Conservation (phyloP, 2,797 vertebrate genomes). For the Lycodopsis pacificus region DNA sequence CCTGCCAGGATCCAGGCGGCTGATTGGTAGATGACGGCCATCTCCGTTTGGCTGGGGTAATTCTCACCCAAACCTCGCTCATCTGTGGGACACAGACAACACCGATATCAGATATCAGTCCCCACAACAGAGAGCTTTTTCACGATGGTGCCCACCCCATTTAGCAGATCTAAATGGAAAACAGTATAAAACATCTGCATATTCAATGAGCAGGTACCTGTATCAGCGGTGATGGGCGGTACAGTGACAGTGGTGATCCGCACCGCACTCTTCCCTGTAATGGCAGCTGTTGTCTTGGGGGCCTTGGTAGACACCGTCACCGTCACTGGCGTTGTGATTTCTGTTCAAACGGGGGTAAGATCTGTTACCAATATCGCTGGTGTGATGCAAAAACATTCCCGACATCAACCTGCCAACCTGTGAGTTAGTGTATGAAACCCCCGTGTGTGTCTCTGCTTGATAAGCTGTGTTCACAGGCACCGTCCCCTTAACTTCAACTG, state of each 20-base stretch:
- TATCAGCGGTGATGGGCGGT: conserved; percentile 66
- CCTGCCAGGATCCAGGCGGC: conserved; percentile 88
- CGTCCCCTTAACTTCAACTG: conserved; percentile 44
- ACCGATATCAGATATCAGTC: not conserved
- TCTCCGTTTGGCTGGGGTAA: conserved; percentile 80
- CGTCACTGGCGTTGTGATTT: conserved; percentile 74
- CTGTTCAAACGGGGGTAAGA: conserved; percentile 58
- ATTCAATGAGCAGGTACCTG: conserved; percentile 69
- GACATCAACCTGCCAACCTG: conserved; percentile 29
- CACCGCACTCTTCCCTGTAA: conserved; percentile 34
- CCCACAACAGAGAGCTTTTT: not conserved
- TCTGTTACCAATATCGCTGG: not conserved
- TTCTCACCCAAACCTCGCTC: conserved; percentile 65
- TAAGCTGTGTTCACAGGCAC: conserved; percentile 55
- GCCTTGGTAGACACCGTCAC: conserved; percentile 67
- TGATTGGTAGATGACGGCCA: conserved; percentile 88
- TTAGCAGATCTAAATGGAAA: conserved; percentile 45
- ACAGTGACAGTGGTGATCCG: conserved; percentile 73
- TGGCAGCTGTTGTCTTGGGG: conserved; percentile 39
- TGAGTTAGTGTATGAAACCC: conserved; percentile 30
- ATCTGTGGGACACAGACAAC: conserved; percentile 66
- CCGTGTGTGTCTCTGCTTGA: conserved; percentile 29
- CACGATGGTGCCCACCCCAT: not conserved
- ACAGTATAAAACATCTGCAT: not conserved
- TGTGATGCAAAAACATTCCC: conserved; percentile 13